Conservation (phyloP, 2,888 invertebrate genomes). For the Pristionchus fissidentatus region DNA sequence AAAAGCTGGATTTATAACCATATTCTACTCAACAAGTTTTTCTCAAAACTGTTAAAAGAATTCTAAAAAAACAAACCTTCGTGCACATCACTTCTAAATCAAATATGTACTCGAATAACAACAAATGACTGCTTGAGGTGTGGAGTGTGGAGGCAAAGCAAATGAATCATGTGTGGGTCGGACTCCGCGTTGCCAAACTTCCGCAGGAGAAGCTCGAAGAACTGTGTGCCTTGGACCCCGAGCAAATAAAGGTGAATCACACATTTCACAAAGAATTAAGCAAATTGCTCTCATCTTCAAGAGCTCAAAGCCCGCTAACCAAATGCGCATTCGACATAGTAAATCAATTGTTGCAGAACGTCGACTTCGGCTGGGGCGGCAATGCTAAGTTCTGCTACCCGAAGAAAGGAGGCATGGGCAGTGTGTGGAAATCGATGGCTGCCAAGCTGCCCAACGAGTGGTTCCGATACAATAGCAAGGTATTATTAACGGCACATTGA, state of each 20-base stretch:
- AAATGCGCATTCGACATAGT: slow-evolving; percentile 20
- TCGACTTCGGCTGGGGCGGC: slow-evolving; percentile 75
- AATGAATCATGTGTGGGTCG: slow-evolving; percentile 74
- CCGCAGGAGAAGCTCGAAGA: slow-evolving; percentile 74
- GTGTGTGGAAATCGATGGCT: slow-evolving; percentile 73
- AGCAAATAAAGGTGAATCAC: slow-evolving; percentile 63
- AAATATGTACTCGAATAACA: background rate
- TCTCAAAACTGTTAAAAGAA: too few species aligned
- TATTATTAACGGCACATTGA: slow-evolving; percentile 60
- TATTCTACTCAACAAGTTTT: too few species aligned
- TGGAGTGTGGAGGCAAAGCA: slow-evolving; percentile 74
- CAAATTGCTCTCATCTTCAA: background rate
- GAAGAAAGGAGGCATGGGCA: slow-evolving; percentile 75
- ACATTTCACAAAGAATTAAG: background rate
- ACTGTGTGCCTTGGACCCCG: slow-evolving; percentile 70
- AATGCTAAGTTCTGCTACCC: slow-evolving; percentile 74
- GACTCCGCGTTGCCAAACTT: slow-evolving; percentile 73
- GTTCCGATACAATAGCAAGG: slow-evolving; percentile 67
- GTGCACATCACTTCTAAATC: too few species aligned
- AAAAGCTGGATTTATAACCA: too few species aligned
- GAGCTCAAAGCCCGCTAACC: background rate
- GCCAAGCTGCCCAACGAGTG: slow-evolving; percentile 70
- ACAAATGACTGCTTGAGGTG: too few species aligned
- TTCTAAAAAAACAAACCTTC: too few species aligned
- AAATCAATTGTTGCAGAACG: slow-evolving; percentile 56